Conservation (phyloP, 2,797 vertebrate genomes). For the Discoglossus pictus region DNA sequence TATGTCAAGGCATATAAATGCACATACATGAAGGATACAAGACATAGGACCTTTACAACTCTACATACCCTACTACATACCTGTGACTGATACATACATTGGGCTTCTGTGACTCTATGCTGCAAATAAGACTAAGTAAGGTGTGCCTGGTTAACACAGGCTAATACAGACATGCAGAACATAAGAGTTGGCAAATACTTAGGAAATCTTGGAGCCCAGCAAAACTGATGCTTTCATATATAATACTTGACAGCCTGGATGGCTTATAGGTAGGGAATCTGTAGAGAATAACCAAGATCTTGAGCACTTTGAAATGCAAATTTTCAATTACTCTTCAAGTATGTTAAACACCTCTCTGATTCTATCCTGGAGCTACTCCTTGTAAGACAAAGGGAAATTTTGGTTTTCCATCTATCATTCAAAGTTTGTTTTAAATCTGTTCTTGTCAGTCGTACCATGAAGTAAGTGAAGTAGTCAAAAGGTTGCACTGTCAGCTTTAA, state of each 20-base stretch:
- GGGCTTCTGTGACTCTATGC: background rate
- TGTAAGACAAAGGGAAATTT: background rate
- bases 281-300: background rate
- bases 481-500: too few relatives aligned
- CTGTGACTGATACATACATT: background rate
- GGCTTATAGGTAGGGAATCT: too few relatives aligned
- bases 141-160: background rate
- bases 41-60: too few relatives aligned
- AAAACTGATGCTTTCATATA: too few relatives aligned
- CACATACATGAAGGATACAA: too few relatives aligned
- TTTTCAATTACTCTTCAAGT: conserved; percentile 4
- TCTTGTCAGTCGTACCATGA: too few relatives aligned
- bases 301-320: conserved; percentile 31
- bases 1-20: too few relatives aligned
- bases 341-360: background rate
- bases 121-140: too few relatives aligned
- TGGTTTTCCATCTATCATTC: conserved; percentile 10
- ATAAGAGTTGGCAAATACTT: background rate
- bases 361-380: conserved; percentile 11
- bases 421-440: background rate
- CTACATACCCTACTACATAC: too few relatives aligned
- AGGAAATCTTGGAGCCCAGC: too few relatives aligned
- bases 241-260: too few relatives aligned
- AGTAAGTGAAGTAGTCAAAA: too few relatives aligned
- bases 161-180: background rate